Percentiles rank a stretch among this genome's conserved stretches.
These are phyloP conservation scores for Nomada lathburiana DNA, from an alignment of 2,888 invertebrate species.

Conservation along the genomic window DNA sequence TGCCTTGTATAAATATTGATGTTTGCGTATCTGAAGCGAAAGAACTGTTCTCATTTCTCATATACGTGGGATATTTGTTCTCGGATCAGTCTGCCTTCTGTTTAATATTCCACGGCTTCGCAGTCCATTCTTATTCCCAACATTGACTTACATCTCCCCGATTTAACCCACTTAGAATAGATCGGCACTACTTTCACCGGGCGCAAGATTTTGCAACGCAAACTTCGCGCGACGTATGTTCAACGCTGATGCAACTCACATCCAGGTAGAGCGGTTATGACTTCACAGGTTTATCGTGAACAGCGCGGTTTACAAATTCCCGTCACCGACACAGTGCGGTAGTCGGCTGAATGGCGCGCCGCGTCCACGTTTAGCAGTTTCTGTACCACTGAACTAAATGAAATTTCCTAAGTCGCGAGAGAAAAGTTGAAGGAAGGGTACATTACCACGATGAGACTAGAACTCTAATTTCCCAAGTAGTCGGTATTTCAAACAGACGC, in stretches of 20 bases:
- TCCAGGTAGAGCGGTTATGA: neutral
- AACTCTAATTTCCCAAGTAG: constrained; percentile 7
- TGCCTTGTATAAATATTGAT: neutral
- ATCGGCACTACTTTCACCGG: no score
- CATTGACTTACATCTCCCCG: no score
- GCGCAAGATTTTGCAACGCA: neutral
- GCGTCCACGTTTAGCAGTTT: constrained; percentile 1
- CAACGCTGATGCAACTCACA: neutral
- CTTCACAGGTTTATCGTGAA: neutral
- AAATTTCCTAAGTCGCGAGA: constrained; percentile 1
- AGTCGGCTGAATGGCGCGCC: neutral
- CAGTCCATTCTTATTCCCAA: no score
- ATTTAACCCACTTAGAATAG: neutral
- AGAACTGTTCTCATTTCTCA: no score
- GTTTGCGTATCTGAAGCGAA: no score
- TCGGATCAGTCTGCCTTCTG: no score
- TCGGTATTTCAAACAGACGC: neutral
- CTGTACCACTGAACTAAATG: constrained; percentile 6
- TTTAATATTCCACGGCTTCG: no score
- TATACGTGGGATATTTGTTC: no score
- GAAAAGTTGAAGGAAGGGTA: neutral
- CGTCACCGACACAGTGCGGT: neutral
- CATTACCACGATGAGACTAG: constrained; percentile 17
- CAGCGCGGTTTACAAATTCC: constrained; percentile 15
- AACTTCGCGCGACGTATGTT: neutral